These are phyloP conservation scores for Tinamus guttatus DNA, from an alignment of 2,113 vertebrate species.

Conservation along the genomic window DNA sequence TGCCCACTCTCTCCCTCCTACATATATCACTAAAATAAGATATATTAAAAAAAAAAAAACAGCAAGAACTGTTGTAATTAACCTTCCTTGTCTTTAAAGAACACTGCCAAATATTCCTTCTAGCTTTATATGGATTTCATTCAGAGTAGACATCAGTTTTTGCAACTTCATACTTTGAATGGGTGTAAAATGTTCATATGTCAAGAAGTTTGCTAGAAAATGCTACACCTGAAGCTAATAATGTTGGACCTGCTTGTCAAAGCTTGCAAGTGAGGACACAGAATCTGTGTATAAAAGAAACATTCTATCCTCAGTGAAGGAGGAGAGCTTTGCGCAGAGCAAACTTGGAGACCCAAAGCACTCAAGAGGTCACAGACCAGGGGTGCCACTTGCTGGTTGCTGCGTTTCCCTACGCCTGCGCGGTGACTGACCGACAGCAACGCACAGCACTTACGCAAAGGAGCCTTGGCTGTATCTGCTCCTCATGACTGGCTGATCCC, in stretches of 20 bases:
- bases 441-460: not conserved
- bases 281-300: not conserved
- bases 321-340: not conserved
- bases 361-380: not conserved
- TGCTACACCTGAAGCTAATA: not conserved
- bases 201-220: not conserved
- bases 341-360: not conserved
- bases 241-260: not conserved
- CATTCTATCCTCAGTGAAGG: not conserved
- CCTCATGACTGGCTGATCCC: not conserved
- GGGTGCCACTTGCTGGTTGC: not conserved
- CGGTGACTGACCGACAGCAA: not conserved
- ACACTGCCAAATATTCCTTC: not conserved
- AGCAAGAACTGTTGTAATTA: not conserved
- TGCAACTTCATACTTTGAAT: not conserved
- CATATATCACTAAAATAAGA: not conserved
- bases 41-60: not conserved
- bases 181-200: not conserved
- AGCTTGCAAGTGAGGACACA: not conserved
- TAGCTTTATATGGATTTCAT: not conserved
- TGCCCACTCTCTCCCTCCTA: not conserved
- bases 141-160: not conserved
- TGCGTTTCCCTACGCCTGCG: not conserved
- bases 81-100: not conserved
- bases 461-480: not conserved